These are phyloP conservation scores for Dendroctonus valens DNA, from an alignment of 1,140 invertebrate species.

Conservation along the genomic window DNA sequence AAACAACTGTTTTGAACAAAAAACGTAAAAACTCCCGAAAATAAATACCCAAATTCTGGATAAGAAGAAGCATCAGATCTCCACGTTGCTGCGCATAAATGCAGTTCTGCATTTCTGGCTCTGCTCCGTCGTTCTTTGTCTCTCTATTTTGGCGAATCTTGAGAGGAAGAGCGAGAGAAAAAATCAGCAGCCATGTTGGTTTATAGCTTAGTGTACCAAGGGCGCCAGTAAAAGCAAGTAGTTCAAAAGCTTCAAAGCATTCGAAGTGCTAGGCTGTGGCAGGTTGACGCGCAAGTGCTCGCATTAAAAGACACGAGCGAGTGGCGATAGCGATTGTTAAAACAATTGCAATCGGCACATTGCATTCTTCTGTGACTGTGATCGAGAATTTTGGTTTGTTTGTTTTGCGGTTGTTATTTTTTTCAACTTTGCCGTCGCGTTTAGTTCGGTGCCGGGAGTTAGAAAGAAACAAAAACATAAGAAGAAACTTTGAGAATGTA, in stretches of 20 bases:
- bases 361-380: constrained; percentile 34
- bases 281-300: constrained; percentile 47
- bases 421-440: not conserved
- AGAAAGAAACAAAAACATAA: too few relatives aligned
- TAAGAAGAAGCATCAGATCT: too few relatives aligned
- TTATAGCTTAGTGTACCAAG: constrained; percentile 34
- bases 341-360: constrained; percentile 43
- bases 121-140: constrained; percentile 28
- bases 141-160: constrained; percentile 16
- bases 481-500: too few relatives aligned
- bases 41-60: too few relatives aligned
- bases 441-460: too few relatives aligned
- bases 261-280: constrained; percentile 48
- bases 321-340: constrained; percentile 40
- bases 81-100: too few relatives aligned
- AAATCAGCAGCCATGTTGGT: constrained; percentile 45
- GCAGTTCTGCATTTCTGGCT: too few relatives aligned
- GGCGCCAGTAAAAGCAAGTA: constrained; percentile 47
- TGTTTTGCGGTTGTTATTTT: constrained; percentile 20
- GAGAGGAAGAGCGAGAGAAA: constrained; percentile 31
- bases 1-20: too few relatives aligned
- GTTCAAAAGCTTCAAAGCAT: constrained; percentile 43
- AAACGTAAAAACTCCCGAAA: too few relatives aligned
- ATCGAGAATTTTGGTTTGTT: constrained; percentile 21
- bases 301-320: constrained; percentile 22